phyloP scores from a whole-genome alignment of 1,140 invertebrate species.

The Heliconius nattereri region DNA sequence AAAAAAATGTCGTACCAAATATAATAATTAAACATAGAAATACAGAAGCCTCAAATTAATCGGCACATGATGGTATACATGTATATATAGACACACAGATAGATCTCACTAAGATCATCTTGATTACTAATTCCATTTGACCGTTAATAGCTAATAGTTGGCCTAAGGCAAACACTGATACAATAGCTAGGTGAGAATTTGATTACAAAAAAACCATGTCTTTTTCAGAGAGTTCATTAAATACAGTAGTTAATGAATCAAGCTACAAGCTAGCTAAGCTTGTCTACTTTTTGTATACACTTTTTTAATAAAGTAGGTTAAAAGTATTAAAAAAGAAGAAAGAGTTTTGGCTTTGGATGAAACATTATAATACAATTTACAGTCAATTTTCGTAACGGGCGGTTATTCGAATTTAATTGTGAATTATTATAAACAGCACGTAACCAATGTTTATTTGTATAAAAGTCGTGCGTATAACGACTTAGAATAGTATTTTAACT shows the following conservation, averaged over 20 bases:
- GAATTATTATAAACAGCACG: conserved; percentile 21
- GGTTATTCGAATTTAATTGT: conserved; percentile 32
- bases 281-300: neutral
- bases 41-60: neutral
- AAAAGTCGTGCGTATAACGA: conserved; percentile 51
- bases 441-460: conserved; percentile 46
- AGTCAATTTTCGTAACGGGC: conserved; percentile 34
- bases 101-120: conserved; percentile 64
- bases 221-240: neutral
- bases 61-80: neutral
- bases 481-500: conserved; percentile 54
- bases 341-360: neutral
- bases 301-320: neutral
- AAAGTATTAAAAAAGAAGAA: neutral
- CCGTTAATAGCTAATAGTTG: conserved; percentile 49
- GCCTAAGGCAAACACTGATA: conserved; percentile 33
- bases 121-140: conserved; percentile 62
- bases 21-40: neutral
- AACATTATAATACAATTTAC: conserved; percentile 34
- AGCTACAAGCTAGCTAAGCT: neutral
- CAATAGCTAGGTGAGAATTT: conserved; percentile 30
- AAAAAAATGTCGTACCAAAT: neutral
- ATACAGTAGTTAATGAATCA: neutral
- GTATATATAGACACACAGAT: conserved; percentile 43
- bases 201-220: neutral